Conservation (phyloP, 2,797 vertebrate species). For the Periophthalmus magnuspinnatus region DNA sequence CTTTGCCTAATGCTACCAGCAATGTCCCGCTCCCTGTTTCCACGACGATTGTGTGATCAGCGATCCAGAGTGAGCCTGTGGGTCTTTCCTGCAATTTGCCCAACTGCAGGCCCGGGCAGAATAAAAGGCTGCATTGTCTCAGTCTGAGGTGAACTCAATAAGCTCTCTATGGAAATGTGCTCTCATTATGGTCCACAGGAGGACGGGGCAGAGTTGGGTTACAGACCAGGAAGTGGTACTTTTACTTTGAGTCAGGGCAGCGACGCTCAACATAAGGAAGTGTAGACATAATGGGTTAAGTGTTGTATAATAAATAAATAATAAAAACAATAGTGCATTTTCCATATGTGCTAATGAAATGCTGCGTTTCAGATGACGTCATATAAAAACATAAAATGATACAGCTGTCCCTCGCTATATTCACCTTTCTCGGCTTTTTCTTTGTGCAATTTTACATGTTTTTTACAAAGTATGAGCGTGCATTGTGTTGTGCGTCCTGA, state of each 20-base stretch:
- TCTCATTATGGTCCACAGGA: conserved; percentile 22
- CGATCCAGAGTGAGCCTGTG: conserved; percentile 49
- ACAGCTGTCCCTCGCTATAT: too few relatives aligned
- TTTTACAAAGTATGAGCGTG: too few relatives aligned
- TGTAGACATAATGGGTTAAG: conserved; percentile 18
- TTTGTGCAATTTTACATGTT: too few relatives aligned
- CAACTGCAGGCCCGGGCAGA: conserved; percentile 31
- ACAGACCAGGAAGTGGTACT: conserved; percentile 45
- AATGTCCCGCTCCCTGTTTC: conserved; percentile 55
- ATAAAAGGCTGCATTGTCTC: conserved; percentile 57
- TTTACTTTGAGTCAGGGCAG: conserved; percentile 25
- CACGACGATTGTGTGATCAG: conserved; percentile 34
- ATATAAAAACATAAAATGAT: neutral
- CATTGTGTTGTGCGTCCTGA: too few relatives aligned
- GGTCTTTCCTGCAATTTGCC: conserved; percentile 57
- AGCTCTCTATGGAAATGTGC: conserved; percentile 36
- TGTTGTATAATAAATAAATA: conserved; percentile 15
- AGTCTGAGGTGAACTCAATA: conserved; percentile 41
- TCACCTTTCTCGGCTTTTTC: too few relatives aligned
- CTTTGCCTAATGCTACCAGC: conserved; percentile 46
- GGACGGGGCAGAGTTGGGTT: conserved; percentile 39
- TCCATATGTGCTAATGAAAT: conserved; percentile 19
- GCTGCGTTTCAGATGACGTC: neutral
- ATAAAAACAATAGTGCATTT: conserved; percentile 11
- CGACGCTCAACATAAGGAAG: conserved; percentile 21